Base-by-base conservation (phyloP, 1,140 invertebrate genomes). In the Nebria ingens region DNA sequence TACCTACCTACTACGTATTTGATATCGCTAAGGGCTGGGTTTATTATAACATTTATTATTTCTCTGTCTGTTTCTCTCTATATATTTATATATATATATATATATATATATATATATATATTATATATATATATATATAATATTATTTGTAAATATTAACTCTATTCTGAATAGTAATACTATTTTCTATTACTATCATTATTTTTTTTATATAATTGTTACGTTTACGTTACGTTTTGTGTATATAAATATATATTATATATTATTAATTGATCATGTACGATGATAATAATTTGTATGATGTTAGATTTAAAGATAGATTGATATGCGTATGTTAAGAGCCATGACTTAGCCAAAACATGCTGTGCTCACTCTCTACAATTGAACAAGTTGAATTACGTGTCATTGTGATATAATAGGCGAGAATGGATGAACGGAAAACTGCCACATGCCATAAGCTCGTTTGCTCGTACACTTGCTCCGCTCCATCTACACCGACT, bases 281-380 rank as follows among this genome's bases (percentile, higher is more conserved):
- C 13, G 25, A 29, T 29, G 25, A 29, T n/a, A n/a, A n/a, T n/a
- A n/a, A n/a, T 34, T 34, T 34, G 25, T 34, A 34, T 6, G 25
- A 9, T 9, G 25, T 34, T 34, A n/a, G n/a, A n/a, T n/a, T n/a
- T n/a, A n/a, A 45, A 45, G 6, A 45, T 45, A 45, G 15, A 45
- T 45, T 12, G 40, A 11, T 12, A 45, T 45, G 17, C 17, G 17
- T 45, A 45, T 45, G 17, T 45, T 12, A 45, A 17, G 40, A 17
- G 40, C 40, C 40, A 45, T 45, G 40, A 45, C 40, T 45, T 45
- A 45, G 40, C 40, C 40, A 11, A 17, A 17, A 45, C 40, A 45
- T 45, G 40, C 9, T 45, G 40, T 45, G 40, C 40, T 45, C 40
- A 45, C 40, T 45, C 40, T 45, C 40, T 45, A 45, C 6, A 9